Evolutionary conservation across 2,888 invertebrate species (phyloP).

Genomic region (Lingula anatina): DNA sequence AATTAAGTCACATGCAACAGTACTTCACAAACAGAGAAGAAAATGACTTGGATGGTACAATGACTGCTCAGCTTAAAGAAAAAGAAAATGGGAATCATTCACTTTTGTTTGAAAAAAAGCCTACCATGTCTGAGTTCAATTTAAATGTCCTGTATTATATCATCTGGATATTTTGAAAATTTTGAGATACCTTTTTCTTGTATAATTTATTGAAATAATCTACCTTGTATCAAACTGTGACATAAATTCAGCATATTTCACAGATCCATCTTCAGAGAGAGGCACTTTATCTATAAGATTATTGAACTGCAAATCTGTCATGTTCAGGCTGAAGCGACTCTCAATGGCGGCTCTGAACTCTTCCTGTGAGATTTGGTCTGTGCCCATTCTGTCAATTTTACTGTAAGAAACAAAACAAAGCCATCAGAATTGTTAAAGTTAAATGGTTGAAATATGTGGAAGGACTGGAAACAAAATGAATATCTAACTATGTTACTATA

Average conservation of each 20-base stretch:
- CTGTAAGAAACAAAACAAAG: conserved; percentile 17
- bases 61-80: too few species aligned
- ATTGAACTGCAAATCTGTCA: conserved; percentile 44
- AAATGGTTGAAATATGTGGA: background rate
- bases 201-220: too few species aligned
- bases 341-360: conserved; percentile 51
- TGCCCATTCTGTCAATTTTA: conserved; percentile 45
- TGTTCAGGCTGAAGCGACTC: conserved; percentile 40
- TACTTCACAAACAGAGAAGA: too few species aligned
- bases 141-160: too few species aligned
- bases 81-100: too few species aligned
- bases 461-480: background rate
- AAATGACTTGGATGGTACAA: too few species aligned
- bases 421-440: background rate
- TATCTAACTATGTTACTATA: too few species aligned
- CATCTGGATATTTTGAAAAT: too few species aligned
- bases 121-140: too few species aligned
- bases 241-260: conserved; percentile 49
- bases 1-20: too few species aligned
- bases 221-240: conserved; percentile 51
- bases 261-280: conserved; percentile 43
- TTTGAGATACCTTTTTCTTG: too few species aligned
- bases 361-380: conserved; percentile 40
- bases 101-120: too few species aligned
- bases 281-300: conserved; percentile 44